Base-by-base conservation (phyloP, 2,888 invertebrate species). In the Thecocarcelia acutangulata region DNA sequence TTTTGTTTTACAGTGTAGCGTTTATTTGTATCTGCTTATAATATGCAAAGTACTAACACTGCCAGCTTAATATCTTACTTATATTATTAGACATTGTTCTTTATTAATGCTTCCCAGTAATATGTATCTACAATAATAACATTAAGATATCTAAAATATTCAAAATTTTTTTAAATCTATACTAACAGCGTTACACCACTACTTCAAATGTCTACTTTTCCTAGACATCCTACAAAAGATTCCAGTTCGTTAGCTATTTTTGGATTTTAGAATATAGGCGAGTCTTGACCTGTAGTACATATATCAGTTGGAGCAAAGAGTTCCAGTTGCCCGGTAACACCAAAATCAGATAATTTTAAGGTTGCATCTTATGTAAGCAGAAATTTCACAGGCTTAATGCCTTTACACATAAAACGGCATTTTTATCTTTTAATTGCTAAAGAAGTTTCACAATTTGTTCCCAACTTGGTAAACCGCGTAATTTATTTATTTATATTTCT, bases 221-320 rank as follows among this genome's bases (percentile, higher is more conserved):
- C n/a, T n/a, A n/a, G n/a, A n/a, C 96, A 97, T 44, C 99, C 99
- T 13, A 97, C 95, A 92, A 98, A 97, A 80, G 93, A 93, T 89
- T 97, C 97, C 85, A 95, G 94, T 61, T 99, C 99, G 90, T 97
- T 98, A 6, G 99, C 98, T 86, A 99, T 97, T 92, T 99, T 99
- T 1, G 99, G 99, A n/a, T 99, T 98, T 91, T 98, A 98, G 92
- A 99, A 99, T 50, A 98, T 98, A n/a, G 99, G 99, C 0, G 99
- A 98, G 6, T 99, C 99, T 91, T 99, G 98, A 76, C 98, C 97
- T 11, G 90, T 96, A 86, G 94, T 94, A 90, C 98, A 98, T 0
- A 95, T 96, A 88, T 98, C 98, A 89, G 96, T 96, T 56, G 93
- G 91, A 40, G 96, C 95, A 93, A 97, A 98, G 91, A 94, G 92